These are phyloP conservation scores for Sebastes iracundus DNA, from an alignment of 2,797 vertebrate genomes.

Conservation along the genomic window DNA sequence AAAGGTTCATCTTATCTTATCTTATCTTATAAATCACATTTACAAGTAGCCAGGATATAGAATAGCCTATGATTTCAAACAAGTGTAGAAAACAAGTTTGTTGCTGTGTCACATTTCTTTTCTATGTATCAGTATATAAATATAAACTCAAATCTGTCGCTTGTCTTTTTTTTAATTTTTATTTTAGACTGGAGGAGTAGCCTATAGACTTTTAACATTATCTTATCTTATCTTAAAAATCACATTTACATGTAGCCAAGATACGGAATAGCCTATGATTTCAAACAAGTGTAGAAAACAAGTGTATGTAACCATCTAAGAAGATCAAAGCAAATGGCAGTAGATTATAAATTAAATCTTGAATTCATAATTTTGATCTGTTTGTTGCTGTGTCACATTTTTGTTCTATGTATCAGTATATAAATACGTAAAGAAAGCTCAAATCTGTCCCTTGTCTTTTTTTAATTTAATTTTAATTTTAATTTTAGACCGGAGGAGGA, in stretches of 20 bases:
- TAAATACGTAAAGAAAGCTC: not conserved
- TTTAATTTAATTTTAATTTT: constrained; percentile 42
- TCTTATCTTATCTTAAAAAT: not conserved
- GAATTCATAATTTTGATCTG: not conserved
- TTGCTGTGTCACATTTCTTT: not conserved
- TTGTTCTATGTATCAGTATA: not conserved
- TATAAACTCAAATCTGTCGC: constrained; percentile 4
- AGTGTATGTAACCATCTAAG: not conserved
- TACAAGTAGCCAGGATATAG: not conserved
- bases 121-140: not conserved
- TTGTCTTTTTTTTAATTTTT: not conserved
- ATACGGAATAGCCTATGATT: not conserved
- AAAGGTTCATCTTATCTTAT: too few relatives aligned
- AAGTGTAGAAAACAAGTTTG: not conserved
- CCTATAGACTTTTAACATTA: too few relatives aligned
- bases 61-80: not conserved
- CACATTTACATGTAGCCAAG: not conserved
- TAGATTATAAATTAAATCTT: not conserved
- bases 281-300: not conserved
- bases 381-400: not conserved
- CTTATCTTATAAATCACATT: not conserved
- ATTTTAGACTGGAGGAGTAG: too few relatives aligned
- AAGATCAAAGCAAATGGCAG: not conserved
- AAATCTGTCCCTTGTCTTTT: constrained; percentile 2
- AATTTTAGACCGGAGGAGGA: constrained; percentile 34